Base-by-base conservation (phyloP, 2,888 invertebrate species). In the Trachelus iudaicus region DNA sequence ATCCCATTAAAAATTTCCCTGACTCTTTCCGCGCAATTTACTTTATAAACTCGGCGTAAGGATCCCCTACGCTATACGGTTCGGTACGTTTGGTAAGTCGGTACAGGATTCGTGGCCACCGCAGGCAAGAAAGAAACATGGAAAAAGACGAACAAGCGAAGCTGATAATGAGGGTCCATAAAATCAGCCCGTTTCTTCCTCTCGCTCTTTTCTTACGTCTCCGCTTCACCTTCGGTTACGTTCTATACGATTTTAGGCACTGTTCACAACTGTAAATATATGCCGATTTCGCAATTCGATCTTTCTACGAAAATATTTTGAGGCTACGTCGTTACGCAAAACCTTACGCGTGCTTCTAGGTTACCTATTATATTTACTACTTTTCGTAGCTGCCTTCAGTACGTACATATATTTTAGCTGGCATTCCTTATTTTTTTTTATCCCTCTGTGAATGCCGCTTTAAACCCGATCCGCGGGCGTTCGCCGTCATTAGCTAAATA, bases 181-280 rank as follows among this genome's bases (percentile, higher is more conserved):
- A 85, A 85, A 84, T 83, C 85, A 79, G 77, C 79, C 83, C 80
- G 84, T 79, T 83, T 83, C 79, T 82, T 83, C 82, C 73, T 77
- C 74, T 76, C 56, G 56, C 56, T 56, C 56, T 56, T 56, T 56
- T 56, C 56, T 56, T 56, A 56, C 56, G 56, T 56, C 56, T 56
- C 2, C 1, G 56, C 56, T 56, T 56, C 23, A 56, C 56, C 56
- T 56, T 56, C 56, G 56, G 56, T 23, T 56, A 56, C 56, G 56
- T 56, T 56, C 23, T 56, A 23, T 15, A 56, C 56, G 56, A 23
- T 56, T 56, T 56, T 56, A 56, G 23, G 56, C 56, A 9, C 56
- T 56, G 56, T 56, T 56, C 56, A 56, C 56, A 56, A 56, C 23
- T 9, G 9, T 23, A 23, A 9, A 56, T 56, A 56, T 56, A 56